Evolutionary conservation across 2,888 invertebrate genomes (phyloP), one percentile per base, ranked within the genome.

Genomic region (Cacoxenus indagator): DNA sequence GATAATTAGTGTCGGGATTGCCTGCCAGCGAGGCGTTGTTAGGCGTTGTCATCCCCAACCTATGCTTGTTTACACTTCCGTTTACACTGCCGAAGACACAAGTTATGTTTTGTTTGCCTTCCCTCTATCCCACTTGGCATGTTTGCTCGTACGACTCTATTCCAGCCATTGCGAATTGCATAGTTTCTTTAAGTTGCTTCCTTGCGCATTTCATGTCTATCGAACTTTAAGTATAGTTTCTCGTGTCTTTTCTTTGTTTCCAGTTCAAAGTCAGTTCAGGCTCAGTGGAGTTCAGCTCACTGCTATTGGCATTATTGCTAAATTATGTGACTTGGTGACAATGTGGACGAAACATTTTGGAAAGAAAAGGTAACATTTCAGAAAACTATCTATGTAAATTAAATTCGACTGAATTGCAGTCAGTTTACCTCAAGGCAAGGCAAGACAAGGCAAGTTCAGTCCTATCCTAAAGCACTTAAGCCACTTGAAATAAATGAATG

Each of bases 1-100:
- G 72, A 79, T 79, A 81, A 79, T 79, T 81, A 82, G 78, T 77
- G 71, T 75, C 70, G 72, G 71, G 81, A 82, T 73, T 83, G 37
- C 37, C 14, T 37, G 37, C 9, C 17, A 48, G 48, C n/a, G n/a
- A n/a, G n/a, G n/a, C n/a, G n/a, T n/a, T n/a, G n/a, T n/a, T n/a
- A n/a, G n/a, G n/a, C n/a, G 11, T 43, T n/a, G 45, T 9, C 11
- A n/a, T n/a, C 45, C n/a, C n/a, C 45, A 43, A 43, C n/a, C n/a
- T 43, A 11, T 43, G 11, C n/a, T 43, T n/a, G n/a, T 43, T 43
- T 5, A n/a, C 45, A 5, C n/a, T 43, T 43, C n/a, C 11, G 45
- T 11, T 43, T n/a, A 43, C n/a, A n/a, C 45, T n/a, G 14, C 14
- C 22, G 51, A 22, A 17, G 51, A 17, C n/a, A 19, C 17, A 51